phyloP scores from a whole-genome alignment of 2,888 invertebrate species.

The Argyresthia goedartella region DNA sequence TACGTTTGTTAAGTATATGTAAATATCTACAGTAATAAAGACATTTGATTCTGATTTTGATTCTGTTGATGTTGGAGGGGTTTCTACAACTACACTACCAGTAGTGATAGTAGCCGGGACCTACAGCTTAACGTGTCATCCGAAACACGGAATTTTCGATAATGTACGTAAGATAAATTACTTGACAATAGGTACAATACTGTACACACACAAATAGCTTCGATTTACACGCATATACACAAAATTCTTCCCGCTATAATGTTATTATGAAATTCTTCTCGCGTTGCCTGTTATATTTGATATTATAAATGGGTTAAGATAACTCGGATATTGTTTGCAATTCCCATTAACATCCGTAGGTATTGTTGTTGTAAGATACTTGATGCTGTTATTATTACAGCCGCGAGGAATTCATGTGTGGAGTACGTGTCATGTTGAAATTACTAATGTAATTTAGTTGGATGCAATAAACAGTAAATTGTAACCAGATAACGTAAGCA shows the following conservation, averaged over 20 bases:
- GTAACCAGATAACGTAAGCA: no score
- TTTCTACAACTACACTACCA: background rate
- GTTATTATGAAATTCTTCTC: background rate
- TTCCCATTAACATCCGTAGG: constrained; percentile 19
- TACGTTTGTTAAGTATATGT: no score
- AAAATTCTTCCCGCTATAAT: background rate
- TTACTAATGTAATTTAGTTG: no score
- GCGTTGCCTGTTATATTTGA: background rate
- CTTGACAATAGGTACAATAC: background rate
- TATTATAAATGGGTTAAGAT: background rate
- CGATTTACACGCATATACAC: no score
- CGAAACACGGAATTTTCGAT: no score
- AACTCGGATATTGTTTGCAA: constrained; percentile 23
- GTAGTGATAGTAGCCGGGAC: background rate
- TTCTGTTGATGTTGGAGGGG: no score
- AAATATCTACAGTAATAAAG: no score
- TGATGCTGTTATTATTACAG: background rate
- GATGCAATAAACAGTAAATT: no score
- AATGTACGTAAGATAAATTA: background rate
- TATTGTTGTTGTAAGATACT: constrained; percentile 9
- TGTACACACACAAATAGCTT: no score
- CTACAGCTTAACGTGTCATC: background rate
- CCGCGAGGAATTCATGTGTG: background rate
- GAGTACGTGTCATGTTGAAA: no score
- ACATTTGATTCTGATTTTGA: no score